Base-by-base conservation (phyloP, 2,113 vertebrate genomes). In the Cercocebus atys region DNA sequence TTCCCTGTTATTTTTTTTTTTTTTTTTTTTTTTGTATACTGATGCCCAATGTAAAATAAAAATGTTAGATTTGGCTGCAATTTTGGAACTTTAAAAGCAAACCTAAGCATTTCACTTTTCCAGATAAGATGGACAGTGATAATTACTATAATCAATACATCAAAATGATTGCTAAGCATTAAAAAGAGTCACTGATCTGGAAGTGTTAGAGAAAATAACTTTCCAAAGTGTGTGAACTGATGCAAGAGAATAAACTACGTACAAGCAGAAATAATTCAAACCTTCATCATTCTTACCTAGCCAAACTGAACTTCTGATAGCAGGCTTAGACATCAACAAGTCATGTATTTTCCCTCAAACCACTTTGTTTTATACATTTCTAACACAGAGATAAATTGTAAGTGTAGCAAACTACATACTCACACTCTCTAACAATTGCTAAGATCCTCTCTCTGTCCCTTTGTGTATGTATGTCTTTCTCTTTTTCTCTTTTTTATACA, bases 41-140 rank as follows among this genome's bases (percentile, higher is more conserved):
- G 57, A 75, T 35, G 32, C 32, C 38, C 45, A 96, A 97, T 79
- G 88, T 81, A 87, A 94, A 92, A 83, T 30, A 45, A 88, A 43
- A 43, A 66, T 47, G 32, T 10, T 66, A 57, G 20, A 80, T 43
- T 43, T 88, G 38, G 38, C 64, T 84, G 83, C 38, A 85, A 95
- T 96, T 97, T 93, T 73, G 10, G 3, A 22, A 97, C 5, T 79
- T 76, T 75, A 95, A 32, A 85, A 96, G n/a, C 76, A 95, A 12
- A 73, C 23, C 32, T 40, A 59, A 50, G 40, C 47, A 86, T 70
- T 73, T 45, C 47, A 40, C 40, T 17, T 17, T 55, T 66, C 1
- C 27, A 38, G 22, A 45, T 17, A 75, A 70, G 14, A 40, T 59
- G 9, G 27, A 43, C 13, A 14, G 3, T 90, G 30, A 82, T 90